phyloP scores from a whole-genome alignment of 2,113 vertebrate species.

The Chinchilla lanigera region DNA sequence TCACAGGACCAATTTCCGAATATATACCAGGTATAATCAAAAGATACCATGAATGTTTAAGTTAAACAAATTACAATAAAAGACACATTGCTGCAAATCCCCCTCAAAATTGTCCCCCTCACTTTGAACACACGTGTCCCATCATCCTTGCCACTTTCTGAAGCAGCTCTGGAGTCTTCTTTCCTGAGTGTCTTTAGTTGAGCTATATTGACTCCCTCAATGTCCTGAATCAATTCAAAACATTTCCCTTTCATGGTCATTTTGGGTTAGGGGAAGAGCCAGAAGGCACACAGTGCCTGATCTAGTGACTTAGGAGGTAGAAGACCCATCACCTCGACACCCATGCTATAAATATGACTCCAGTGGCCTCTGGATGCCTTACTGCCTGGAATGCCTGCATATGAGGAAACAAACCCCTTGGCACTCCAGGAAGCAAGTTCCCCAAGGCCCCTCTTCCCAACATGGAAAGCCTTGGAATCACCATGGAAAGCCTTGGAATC shows the following conservation, averaged over 20 bases:
- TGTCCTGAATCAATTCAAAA: not conserved
- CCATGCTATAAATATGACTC: not conserved
- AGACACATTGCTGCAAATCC: not conserved
- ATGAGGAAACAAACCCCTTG: not conserved
- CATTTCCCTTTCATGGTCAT: not conserved
- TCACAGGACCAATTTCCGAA: not conserved
- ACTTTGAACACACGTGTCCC: not conserved
- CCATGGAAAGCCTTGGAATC: not conserved
- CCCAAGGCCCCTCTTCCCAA: not conserved
- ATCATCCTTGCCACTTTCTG: not conserved
- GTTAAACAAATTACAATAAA: not conserved
- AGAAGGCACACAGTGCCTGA: not conserved
- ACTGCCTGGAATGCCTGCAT: not conserved
- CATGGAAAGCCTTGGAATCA: no score
- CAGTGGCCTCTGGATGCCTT: not conserved
- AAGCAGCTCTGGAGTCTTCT: not conserved
- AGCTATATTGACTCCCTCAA: not conserved
- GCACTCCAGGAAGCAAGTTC: not conserved
- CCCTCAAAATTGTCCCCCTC: not conserved
- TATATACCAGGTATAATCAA: not conserved
- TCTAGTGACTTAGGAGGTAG: not conserved
- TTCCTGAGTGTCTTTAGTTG: not conserved
- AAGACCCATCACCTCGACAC: not conserved
- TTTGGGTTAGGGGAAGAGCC: not conserved
- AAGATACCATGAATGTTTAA: not conserved